Conservation (phyloP, 2,113 vertebrate species). For the Lepus timidus region DNA sequence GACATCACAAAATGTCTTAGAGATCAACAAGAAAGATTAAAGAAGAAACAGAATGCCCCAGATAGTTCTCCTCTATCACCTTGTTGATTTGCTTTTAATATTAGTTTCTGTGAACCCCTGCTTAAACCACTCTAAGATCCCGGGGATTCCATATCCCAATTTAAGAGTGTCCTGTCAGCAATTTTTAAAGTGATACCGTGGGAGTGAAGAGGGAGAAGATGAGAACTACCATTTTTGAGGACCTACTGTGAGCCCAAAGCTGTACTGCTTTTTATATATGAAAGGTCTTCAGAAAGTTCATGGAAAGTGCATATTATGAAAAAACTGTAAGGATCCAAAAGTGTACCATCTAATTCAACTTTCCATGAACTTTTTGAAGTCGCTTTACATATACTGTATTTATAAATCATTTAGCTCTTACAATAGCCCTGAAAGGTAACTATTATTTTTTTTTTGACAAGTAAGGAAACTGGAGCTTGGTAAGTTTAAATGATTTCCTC, state of each 20-base stretch:
- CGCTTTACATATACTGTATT: not conserved
- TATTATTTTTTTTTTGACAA: slow-evolving; percentile 45
- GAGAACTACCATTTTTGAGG: not conserved
- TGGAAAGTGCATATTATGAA: too few relatives aligned
- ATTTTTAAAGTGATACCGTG: not conserved
- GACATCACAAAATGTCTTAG: slow-evolving; percentile 27
- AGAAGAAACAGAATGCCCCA: not conserved
- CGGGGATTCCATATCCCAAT: not conserved
- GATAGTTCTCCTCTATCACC: slow-evolving; percentile 4
- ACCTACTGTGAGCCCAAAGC: not conserved
- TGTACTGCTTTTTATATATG: slow-evolving; percentile 15
- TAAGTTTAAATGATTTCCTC: slow-evolving; percentile 2
- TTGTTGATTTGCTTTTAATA: slow-evolving; percentile 40
- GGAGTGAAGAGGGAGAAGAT: slow-evolving; percentile 4
- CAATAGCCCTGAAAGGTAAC: not conserved
- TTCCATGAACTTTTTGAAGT: too few relatives aligned
- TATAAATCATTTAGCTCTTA: slow-evolving; percentile 22
- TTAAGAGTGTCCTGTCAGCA: not conserved
- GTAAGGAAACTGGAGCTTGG: slow-evolving; percentile 21
- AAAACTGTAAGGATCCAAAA: too few relatives aligned
- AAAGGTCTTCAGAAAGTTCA: not conserved
- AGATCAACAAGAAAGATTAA: slow-evolving; percentile 24
- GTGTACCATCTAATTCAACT: too few relatives aligned
- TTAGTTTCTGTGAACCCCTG: not conserved
- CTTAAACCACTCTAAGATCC: slow-evolving; percentile 20